Evolutionary conservation across 2,113 vertebrate genomes (phyloP).

Genomic region (Oreochromis spilurus): DNA sequence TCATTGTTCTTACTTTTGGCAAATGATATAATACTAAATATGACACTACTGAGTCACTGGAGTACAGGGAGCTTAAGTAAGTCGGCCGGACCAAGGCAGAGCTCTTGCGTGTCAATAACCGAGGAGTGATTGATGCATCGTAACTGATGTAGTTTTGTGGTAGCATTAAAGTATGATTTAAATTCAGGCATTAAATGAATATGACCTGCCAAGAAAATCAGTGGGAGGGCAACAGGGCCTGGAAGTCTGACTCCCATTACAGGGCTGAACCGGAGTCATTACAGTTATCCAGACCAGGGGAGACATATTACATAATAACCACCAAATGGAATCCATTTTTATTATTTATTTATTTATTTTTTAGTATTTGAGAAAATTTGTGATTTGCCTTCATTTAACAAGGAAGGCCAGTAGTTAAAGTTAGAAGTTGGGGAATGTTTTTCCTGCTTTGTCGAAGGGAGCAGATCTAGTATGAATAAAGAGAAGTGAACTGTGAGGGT

Average conservation of each 20-base stretch:
- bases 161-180: not conserved
- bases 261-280: not conserved
- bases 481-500: constrained; percentile 29
- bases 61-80: not conserved
- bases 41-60: not conserved
- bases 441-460: not conserved
- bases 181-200: constrained; percentile 2
- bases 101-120: not conserved
- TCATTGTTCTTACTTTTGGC: constrained; percentile 48
- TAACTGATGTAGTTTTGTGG: not conserved
- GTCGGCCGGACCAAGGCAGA: not conserved
- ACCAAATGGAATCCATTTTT: not conserved
- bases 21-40: constrained; percentile 12
- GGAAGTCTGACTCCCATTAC: constrained; percentile 5
- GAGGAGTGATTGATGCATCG: not conserved
- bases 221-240: not conserved
- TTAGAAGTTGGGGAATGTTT: not conserved
- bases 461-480: constrained; percentile 35
- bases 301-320: constrained; percentile 4
- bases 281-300: constrained; percentile 2
- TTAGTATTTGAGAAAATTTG: not conserved
- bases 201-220: not conserved
- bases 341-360: not conserved
- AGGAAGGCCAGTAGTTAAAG: not conserved
- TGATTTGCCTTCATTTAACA: not conserved